phyloP scores from a whole-genome alignment of 1,140 invertebrate genomes.

The Yoshiicerus persimilis region DNA sequence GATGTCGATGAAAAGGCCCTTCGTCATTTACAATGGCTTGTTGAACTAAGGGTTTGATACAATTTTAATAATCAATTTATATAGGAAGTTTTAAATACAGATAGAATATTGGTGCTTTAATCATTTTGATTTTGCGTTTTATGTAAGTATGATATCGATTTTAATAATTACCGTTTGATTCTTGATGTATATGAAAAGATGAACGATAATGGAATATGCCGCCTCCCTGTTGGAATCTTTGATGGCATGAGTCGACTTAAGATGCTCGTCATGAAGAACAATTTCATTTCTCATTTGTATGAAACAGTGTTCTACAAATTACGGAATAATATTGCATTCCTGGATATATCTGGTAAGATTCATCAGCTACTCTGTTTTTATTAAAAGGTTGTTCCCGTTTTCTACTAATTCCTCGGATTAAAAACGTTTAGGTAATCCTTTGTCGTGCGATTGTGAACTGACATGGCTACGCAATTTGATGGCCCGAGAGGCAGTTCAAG shows the following conservation, averaged over 20 bases:
- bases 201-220: slow-evolving; percentile 57
- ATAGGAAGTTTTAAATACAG: neutral
- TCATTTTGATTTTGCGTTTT: neutral
- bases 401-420: no score
- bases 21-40: slow-evolving; percentile 74
- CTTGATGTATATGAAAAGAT: slow-evolving; percentile 58
- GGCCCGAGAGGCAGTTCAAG: slow-evolving; percentile 40
- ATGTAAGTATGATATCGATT: neutral
- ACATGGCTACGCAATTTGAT: slow-evolving; percentile 65
- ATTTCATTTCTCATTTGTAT: slow-evolving; percentile 71
- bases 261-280: slow-evolving; percentile 75
- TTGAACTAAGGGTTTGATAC: slow-evolving; percentile 68
- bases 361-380: no score
- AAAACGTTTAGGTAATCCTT: slow-evolving; percentile 72
- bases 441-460: slow-evolving; percentile 75
- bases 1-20: slow-evolving; percentile 66
- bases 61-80: no score
- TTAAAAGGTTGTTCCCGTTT: no score
- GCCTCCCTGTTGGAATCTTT: slow-evolving; percentile 67
- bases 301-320: slow-evolving; percentile 74
- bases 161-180: neutral
- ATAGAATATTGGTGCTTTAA: neutral
- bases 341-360: slow-evolving; percentile 78
- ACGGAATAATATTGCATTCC: slow-evolving; percentile 73
- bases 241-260: slow-evolving; percentile 76